Evolutionary conservation across 2,113 vertebrate genomes (phyloP), one percentile per base, ranked within the genome.

Genomic region (Diadophis punctatus): DNA sequence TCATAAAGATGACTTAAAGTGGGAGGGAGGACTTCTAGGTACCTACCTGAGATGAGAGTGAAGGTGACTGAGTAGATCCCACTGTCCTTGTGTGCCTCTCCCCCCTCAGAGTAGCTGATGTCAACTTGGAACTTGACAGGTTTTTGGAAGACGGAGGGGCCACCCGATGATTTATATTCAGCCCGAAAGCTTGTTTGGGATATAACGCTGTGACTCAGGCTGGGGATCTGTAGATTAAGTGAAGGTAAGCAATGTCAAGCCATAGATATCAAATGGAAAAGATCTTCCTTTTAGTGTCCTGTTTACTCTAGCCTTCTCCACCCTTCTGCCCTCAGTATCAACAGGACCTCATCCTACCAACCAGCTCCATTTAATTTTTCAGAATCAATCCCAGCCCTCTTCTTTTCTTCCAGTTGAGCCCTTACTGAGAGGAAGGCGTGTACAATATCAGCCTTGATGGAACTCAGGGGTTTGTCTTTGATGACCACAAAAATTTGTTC

Each of bases 81-180:
- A 2, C 98, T 97, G 88, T 98, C 98, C 86, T 98, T 97, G 93
- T 98, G 97, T 74, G 98, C 97, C 84, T 98, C 98, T 91, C 96
- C 97, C 85, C 98, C 98, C 95, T 99, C 98, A 1, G 98, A 99
- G 96, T 98, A 98, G 89, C 98, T 98, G 95, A 99, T 99, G 98
- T 99, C 98, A 97, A 99, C 98, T 95, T 99, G 98, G 96, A 99
- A 99, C 96, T 98, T 98, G 96, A 99, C 98, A 2, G 98, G 98
- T 96, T 99, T 99, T 98, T 99, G 98, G 98, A 99, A 99, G 97
- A 99, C 98, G 88, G 98, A 98, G 43, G 98, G 98, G 92, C 98
- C 98, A 12, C 98, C 98, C 18, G 98, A 98, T 96, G 98, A 98
- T 96, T 99, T 99, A 95, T 99, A 99, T 95, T 99, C 98, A 25